phyloP scores from a whole-genome alignment of 2,888 invertebrate species.

The Periphyllus acericola region DNA sequence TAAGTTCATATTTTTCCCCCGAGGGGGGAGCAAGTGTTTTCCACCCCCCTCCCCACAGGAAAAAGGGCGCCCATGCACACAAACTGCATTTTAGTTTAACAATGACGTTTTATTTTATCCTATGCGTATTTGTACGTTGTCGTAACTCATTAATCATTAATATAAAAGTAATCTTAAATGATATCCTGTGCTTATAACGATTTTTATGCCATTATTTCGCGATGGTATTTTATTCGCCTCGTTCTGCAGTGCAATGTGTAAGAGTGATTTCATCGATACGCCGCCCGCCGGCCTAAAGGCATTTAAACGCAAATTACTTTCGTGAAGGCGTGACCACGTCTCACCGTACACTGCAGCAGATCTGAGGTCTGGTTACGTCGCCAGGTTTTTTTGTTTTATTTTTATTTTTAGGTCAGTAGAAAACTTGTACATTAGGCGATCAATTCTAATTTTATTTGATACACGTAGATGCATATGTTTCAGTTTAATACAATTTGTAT shows the following conservation, averaged over 20 bases:
- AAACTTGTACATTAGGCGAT: slow-evolving; percentile 14
- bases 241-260: neutral
- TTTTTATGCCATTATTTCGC: slow-evolving; percentile 4
- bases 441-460: slow-evolving; percentile 25
- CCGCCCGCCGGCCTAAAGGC: neutral
- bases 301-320: slow-evolving; percentile 34
- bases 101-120: neutral
- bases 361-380: slow-evolving; percentile 34
- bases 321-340: slow-evolving; percentile 40
- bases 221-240: neutral
- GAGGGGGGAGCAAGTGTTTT: too few relatives aligned
- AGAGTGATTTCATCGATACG: slow-evolving; percentile 30
- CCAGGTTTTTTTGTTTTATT: slow-evolving; percentile 23
- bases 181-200: neutral
- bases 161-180: neutral
- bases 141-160: neutral
- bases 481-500: too few relatives aligned
- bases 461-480: too few relatives aligned
- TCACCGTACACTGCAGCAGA: neutral
- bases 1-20: too few relatives aligned
- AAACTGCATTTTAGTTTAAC: neutral
- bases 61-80: too few relatives aligned
- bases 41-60: too few relatives aligned
- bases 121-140: neutral
- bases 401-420: slow-evolving; percentile 56